These are phyloP conservation scores for Pelosia muscerda DNA, from an alignment of 2,888 invertebrate species.

Conservation along the genomic window DNA sequence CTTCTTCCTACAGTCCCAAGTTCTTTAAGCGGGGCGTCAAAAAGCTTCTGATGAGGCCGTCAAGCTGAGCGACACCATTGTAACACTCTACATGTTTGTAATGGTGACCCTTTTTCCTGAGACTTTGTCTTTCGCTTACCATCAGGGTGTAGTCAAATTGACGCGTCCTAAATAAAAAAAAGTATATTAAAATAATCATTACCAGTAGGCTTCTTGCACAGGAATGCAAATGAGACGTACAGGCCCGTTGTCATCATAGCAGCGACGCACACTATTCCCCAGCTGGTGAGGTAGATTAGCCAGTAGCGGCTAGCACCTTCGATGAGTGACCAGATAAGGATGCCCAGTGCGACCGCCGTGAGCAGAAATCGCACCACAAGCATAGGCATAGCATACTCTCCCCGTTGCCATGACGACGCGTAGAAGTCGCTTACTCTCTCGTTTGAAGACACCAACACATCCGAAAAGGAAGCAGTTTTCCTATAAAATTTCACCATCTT, in stretches of 20 bases:
- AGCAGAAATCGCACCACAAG: constrained; percentile 68
- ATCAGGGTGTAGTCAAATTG: too few relatives aligned
- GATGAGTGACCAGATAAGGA: constrained; percentile 71
- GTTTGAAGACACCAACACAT: constrained; percentile 74
- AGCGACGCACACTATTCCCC: constrained; percentile 73
- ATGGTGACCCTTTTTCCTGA: too few relatives aligned
- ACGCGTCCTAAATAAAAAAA: too few relatives aligned
- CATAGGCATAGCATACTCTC: constrained; percentile 74
- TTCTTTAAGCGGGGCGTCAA: too few relatives aligned
- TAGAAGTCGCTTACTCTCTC: constrained; percentile 77
- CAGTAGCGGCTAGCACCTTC: constrained; percentile 62
- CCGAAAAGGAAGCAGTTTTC: constrained; percentile 66
- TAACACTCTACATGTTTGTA: too few relatives aligned
- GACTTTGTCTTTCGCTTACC: too few relatives aligned
- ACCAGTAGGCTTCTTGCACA: constrained; percentile 64
- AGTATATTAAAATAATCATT: constrained; percentile 18
- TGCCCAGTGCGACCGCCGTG: constrained; percentile 58
- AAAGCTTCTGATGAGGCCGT: too few relatives aligned
- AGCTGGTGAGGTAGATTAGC: constrained; percentile 79
- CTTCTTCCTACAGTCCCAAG: too few relatives aligned
- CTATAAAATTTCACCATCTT: constrained; percentile 81
- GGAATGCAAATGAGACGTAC: constrained; percentile 62
- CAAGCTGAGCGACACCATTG: too few relatives aligned
- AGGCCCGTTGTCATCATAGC: constrained; percentile 64
- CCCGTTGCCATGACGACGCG: constrained; percentile 79